These are phyloP conservation scores for Ormyrus labotus DNA, from an alignment of 2,888 invertebrate species.

Conservation along the genomic window DNA sequence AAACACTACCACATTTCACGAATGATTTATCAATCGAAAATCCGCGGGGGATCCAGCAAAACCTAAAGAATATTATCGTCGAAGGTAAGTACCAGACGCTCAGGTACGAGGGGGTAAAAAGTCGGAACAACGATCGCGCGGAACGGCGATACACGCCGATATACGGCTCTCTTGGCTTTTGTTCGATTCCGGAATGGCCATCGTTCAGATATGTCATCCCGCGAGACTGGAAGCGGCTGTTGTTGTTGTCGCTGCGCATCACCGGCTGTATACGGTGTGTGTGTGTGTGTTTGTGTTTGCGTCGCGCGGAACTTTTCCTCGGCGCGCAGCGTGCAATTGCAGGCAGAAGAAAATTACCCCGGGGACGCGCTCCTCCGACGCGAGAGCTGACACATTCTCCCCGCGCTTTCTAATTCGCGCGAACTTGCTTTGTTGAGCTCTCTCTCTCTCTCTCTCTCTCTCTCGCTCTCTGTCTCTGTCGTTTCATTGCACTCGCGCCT, in stretches of 20 bases:
- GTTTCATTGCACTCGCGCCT: neutral
- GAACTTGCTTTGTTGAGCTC: neutral
- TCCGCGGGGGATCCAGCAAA: no score
- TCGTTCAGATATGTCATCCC: conserved; percentile 41
- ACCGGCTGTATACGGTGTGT: neutral
- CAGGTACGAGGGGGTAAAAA: no score
- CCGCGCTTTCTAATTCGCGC: conserved; percentile 35
- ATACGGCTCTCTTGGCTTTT: neutral
- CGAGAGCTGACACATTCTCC: neutral
- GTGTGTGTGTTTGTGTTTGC: neutral
- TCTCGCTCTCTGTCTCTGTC: neutral
- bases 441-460: neutral
- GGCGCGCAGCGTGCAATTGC: conserved; percentile 11
- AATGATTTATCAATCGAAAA: no score
- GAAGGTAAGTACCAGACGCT: no score
- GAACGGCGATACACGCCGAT: no score
- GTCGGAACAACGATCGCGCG: no score
- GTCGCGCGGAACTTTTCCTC: conserved; percentile 23
- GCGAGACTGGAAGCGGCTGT: conserved; percentile 2
- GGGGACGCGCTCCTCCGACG: neutral
- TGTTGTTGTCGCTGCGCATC: neutral
- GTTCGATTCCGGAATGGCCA: conserved; percentile 14
- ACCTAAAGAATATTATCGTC: no score
- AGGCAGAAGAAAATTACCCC: conserved; percentile 48
- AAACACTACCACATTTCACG: no score